Base-by-base conservation (phyloP, 2,797 vertebrate genomes). In the Hoplostethus mediterraneus region DNA sequence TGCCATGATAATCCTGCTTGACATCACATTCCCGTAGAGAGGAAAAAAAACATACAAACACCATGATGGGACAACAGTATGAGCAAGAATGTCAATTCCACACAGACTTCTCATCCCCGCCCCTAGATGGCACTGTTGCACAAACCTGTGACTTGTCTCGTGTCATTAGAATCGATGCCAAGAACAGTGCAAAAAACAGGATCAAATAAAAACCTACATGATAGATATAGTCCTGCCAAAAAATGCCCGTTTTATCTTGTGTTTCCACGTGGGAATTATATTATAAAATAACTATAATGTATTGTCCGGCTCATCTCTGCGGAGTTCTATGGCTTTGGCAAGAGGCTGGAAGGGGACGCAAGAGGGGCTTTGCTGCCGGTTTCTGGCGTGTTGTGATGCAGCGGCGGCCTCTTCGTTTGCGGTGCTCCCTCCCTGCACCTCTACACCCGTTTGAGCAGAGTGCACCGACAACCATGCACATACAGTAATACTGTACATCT, bases 281-380 rank as follows among this genome's bases (percentile, higher is more conserved):
- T 28, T 28, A 69, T 69, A 81, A 77, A 76, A 33, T 44, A 25
- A 67, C n/a, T 42, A 16, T 33, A 16, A 49, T 7, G 55, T 74
- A 71, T 72, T 58, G 65, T 83, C 73, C 63, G 83, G 77, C 81
- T 87, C 81, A 79, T 77, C 87, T 90, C 87, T 87, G 82, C 82
- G 45, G 80, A 85, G 77, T 81, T 88, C 56, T 94, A 94, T 94
- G 93, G 93, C 94, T 94, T 94, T 90, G 89, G 85, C 85, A 61
- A 70, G 78, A 85, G 80, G 89, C 79, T 64, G 45, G 65, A 30
- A 72, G 87, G 86, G 81, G 85, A 83, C 80, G 84, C 80, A 79
- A 76, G 75, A 73, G 73, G 70, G 45, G 73, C 51, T 49, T 58
- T 58, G 13, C 38, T 40, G 8, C 49, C 7, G 31, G 45, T 30